Evolutionary conservation across 37 sponge, comb jelly and placozoan genomes (phyloP).

Genomic region (Eunapius fragilis): DNA sequence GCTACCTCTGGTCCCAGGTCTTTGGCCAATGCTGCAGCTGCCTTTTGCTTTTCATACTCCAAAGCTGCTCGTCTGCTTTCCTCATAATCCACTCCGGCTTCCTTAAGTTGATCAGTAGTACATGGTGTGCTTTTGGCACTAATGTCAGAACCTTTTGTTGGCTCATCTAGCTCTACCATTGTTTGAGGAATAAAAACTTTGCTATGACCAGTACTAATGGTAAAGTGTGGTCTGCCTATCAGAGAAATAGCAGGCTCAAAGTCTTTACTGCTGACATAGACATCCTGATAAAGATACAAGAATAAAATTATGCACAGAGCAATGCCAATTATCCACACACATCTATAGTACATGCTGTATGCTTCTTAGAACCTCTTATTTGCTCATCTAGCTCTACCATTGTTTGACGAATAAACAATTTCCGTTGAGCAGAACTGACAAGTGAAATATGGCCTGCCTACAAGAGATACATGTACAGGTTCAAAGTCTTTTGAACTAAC

Average conservation of each 20-base stretch:
- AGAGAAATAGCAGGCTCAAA: background rate
- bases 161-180: slow-evolving; percentile 8
- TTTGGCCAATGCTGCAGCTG: background rate
- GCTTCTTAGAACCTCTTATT: background rate
- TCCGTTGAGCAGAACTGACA: background rate
- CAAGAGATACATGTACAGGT: too few species aligned
- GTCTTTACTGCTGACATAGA: background rate
- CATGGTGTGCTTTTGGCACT: background rate
- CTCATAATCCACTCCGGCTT: background rate
- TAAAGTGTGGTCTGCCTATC: background rate
- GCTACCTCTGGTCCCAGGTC: background rate
- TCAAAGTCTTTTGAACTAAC: too few species aligned
- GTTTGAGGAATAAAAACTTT: slow-evolving; percentile 11
- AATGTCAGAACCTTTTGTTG: background rate
- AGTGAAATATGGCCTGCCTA: too few species aligned
- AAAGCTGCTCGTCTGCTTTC: background rate
- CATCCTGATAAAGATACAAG: background rate
- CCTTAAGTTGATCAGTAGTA: too few species aligned
- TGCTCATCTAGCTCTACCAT: background rate
- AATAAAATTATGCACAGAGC: background rate
- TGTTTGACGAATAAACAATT: slow-evolving; percentile 20
- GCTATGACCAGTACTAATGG: background rate
- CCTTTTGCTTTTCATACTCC: background rate
- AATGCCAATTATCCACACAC: too few species aligned
- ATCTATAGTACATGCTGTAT: background rate